phyloP scores from a whole-genome alignment of 2,113 vertebrate species.

The Tringa solitaria region DNA sequence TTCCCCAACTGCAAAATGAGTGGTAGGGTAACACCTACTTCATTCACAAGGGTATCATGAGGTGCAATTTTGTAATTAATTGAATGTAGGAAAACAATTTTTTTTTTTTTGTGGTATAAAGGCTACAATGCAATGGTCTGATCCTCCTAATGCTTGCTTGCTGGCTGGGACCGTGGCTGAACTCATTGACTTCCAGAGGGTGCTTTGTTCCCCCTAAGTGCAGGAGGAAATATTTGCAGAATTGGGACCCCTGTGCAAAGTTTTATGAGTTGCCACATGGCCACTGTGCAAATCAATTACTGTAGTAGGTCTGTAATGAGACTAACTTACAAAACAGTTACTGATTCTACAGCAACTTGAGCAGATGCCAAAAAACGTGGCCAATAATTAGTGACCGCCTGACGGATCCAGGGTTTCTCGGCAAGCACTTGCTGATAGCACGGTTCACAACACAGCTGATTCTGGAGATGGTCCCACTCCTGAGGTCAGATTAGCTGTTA shows the following conservation, averaged over 20 bases:
- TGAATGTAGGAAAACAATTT: background rate
- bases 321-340: constrained; percentile 33
- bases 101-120: background rate
- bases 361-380: constrained; percentile 23
- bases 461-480: background rate
- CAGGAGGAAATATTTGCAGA: constrained; percentile 4
- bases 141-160: background rate
- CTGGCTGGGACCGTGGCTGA: background rate
- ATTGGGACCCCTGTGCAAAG: background rate
- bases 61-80: background rate
- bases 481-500: background rate
- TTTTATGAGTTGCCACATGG: constrained; percentile 54
- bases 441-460: background rate
- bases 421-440: accelerated
- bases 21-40: background rate
- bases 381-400: constrained; percentile 9
- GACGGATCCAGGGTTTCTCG: background rate
- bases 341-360: constrained; percentile 51
- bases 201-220: background rate
- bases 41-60: background rate
- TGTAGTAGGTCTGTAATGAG: constrained; percentile 45
- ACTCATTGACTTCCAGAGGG: background rate
- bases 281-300: constrained; percentile 49
- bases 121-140: background rate
- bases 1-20: background rate